Base-by-base conservation (phyloP, 2,113 vertebrate genomes). In the Leucoraja erinaceus region DNA sequence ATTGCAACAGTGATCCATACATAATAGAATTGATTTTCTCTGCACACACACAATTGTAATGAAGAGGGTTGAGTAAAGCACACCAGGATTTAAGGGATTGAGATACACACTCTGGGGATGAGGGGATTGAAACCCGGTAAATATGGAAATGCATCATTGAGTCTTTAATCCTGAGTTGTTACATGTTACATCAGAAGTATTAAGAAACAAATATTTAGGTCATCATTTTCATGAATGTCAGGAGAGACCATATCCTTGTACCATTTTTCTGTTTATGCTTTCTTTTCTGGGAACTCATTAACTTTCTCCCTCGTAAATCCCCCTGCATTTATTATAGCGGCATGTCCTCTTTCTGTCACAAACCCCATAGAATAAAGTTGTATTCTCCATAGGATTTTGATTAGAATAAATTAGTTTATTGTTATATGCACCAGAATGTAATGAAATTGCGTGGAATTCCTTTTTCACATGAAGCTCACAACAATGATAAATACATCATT, bases 251-350 rank as follows among this genome's bases (percentile, higher is more conserved):
- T 83, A 28, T 83, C 86, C 33, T 22, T 6, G 2, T 72, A 31
- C 28, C n/a, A 66, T 31, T n/a, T 63, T 31, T 54, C 22, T 22
- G 70, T 54, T 91, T 38, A 12, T 72, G 9, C 28, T 25, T 70
- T 11, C 18, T 90, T 90, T 91, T 91, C 90, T 47, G 33, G 38
- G 90, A 91, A 91, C 22, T 91, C 66, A 74, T 91, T 8, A 5
- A 20, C 47, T 74, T 91, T 38, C 20, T 54, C 22, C 68, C 68
- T 54, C 20, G 54, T 72, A 72, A 72, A 88, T 88, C 59, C n/a
- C 83, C 59, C 47, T 25, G 38, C 18, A 28, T 88, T 59, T 66
- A 88, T 12, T 72, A 25, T 22, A 72, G 90, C 68, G 14, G 33
- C 6, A 63, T 54, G 5, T 28, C 33, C 63, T 91, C 7, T 12